phyloP scores from a whole-genome alignment of 2,113 vertebrate genomes.

The Saguinus midas region DNA sequence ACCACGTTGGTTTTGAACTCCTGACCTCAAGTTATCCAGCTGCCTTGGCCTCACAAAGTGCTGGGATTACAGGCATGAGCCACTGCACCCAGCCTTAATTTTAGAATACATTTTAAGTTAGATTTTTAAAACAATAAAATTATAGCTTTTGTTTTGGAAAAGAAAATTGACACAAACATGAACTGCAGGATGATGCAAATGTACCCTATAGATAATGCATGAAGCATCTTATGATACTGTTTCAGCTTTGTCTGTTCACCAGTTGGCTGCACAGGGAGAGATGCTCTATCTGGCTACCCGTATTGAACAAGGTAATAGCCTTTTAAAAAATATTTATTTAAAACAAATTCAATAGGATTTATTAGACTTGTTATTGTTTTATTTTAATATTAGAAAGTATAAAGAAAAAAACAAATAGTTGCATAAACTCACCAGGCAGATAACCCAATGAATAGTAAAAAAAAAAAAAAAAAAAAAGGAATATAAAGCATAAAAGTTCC shows the following conservation, averaged over 20 bases:
- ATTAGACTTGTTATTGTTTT: background rate
- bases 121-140: constrained; percentile 4
- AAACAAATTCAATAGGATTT: background rate
- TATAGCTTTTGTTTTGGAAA: constrained; percentile 10
- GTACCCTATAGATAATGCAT: background rate
- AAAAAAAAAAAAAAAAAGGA: background rate
- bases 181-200: background rate
- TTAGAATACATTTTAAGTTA: constrained; percentile 8
- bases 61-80: no score
- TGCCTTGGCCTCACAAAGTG: no score
- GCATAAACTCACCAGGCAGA: background rate
- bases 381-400: background rate
- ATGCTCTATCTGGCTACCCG: constrained; percentile 97
- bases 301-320: constrained; percentile 95
- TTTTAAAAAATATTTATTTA: background rate
- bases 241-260: constrained; percentile 96
- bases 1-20: no score
- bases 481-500: background rate
- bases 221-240: constrained; percentile 46
- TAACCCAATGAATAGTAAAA: background rate
- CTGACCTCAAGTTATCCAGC: no score
- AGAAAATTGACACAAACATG: background rate
- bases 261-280: constrained; percentile 97
- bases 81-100: background rate
- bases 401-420: constrained; percentile 1